A percentile compares a stretch with the other conserved stretches of the same genome.
These are phyloP conservation scores for Malachius bipustulatus DNA, from an alignment of 2,888 invertebrate genomes.

Conservation along the genomic window DNA sequence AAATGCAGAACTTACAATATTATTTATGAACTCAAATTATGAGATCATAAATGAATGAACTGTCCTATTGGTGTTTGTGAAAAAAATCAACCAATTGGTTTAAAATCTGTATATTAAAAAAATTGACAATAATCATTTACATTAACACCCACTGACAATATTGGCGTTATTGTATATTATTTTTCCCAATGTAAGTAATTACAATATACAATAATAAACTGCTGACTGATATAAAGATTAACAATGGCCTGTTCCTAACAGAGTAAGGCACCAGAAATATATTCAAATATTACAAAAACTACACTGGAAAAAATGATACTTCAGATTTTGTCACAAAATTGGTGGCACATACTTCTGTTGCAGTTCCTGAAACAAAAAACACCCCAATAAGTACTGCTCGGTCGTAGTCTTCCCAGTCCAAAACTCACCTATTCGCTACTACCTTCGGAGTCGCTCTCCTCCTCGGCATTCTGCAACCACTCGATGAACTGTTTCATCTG, in stretches of 20 bases:
- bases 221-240: slow-evolving; percentile 1
- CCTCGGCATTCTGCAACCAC: slow-evolving; percentile 95
- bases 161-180: not conserved
- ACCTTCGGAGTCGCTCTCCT: slow-evolving; percentile 54
- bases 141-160: slow-evolving; percentile 1
- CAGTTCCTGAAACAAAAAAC: slow-evolving; percentile 2
- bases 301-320: slow-evolving; percentile 2
- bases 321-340: slow-evolving; percentile 1
- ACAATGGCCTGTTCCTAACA: slow-evolving; percentile 2
- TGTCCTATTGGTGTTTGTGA: too few relatives aligned
- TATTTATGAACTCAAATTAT: too few relatives aligned
- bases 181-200: not conserved
- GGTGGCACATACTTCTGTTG: slow-evolving; percentile 1
- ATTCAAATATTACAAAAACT: slow-evolving; percentile 1
- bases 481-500: slow-evolving; percentile 97
- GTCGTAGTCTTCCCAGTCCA: too few relatives aligned
- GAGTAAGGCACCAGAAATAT: not conserved
- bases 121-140: slow-evolving; percentile 38
- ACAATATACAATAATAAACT: not conserved
- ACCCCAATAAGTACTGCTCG: too few relatives aligned
- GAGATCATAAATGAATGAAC: too few relatives aligned
- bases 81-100: too few relatives aligned
- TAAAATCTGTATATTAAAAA: slow-evolving; percentile 36
- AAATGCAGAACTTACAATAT: too few relatives aligned
- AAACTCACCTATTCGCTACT: slow-evolving; percentile 37